phyloP scores from a whole-genome alignment of 53 echinoderm and acorn worm genomes.

The Zoroaster sp. region DNA sequence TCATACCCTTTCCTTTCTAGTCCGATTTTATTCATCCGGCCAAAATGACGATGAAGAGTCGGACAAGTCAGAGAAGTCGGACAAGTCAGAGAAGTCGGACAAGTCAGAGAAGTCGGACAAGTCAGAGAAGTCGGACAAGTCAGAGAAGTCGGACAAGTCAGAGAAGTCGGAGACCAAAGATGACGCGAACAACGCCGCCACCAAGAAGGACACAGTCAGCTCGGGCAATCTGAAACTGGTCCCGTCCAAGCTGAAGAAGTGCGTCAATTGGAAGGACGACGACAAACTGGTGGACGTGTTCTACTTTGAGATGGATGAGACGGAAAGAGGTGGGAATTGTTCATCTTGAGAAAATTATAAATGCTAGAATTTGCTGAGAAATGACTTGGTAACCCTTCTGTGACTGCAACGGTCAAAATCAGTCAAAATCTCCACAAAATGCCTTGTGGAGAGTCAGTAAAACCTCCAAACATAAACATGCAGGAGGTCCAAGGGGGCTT shows the following conservation, averaged over 20 bases:
- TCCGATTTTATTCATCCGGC: conserved; percentile 83
- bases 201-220: not conserved
- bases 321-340: conserved; percentile 92
- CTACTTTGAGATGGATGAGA: conserved; percentile 95
- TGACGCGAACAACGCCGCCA: conserved; percentile 31
- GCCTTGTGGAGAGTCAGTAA: no score
- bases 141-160: not conserved
- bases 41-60: conserved; percentile 80
- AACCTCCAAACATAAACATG: no score
- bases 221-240: conserved; percentile 77
- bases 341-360: no score
- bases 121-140: conserved; percentile 57
- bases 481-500: no score
- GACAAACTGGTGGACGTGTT: conserved; percentile 74
- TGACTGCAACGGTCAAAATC: no score
- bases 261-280: conserved; percentile 87
- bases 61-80: conserved; percentile 21
- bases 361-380: no score
- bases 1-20: no score
- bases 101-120: conserved; percentile 22
- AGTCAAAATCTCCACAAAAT: no score
- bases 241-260: conserved; percentile 88
- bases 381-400: no score
- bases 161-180: conserved; percentile 60
- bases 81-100: conserved; percentile 60